These are phyloP conservation scores for Xylocampa areola DNA, from an alignment of 2,888 invertebrate species.

Conservation along the genomic window DNA sequence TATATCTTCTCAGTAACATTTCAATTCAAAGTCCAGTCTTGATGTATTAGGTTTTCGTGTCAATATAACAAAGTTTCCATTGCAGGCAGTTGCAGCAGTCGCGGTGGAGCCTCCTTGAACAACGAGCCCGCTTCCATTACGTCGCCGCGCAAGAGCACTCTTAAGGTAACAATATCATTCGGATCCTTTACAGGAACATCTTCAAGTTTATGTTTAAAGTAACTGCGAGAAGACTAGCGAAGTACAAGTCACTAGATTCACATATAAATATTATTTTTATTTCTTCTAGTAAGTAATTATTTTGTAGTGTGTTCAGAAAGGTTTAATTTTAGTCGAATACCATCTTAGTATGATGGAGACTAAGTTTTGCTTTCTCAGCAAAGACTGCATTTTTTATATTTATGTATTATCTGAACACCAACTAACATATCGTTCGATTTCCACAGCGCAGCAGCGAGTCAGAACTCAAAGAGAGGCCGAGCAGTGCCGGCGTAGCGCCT, in stretches of 20 bases:
- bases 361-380: no score
- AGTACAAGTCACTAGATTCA: no score
- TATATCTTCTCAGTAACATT: background rate
- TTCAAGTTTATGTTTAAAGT: no score
- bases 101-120: constrained; percentile 63
- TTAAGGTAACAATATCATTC: constrained; percentile 82
- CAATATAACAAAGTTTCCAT: background rate
- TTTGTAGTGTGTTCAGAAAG: no score
- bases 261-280: no score
- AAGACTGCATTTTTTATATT: no score
- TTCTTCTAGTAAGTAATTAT: no score
- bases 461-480: constrained; percentile 82
- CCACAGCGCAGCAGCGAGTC: constrained; percentile 89
- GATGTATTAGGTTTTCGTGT: background rate
- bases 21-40: background rate
- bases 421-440: constrained; percentile 77
- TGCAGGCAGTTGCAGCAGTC: constrained; percentile 75
- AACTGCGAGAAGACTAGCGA: no score
- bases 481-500: constrained; percentile 78
- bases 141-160: constrained; percentile 83
- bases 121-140: constrained; percentile 65
- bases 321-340: no score
- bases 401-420: constrained; percentile 24
- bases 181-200: background rate
- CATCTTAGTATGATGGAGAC: no score